Conservation (phyloP, 2,888 invertebrate genomes). For the Girardia tigrina region DNA sequence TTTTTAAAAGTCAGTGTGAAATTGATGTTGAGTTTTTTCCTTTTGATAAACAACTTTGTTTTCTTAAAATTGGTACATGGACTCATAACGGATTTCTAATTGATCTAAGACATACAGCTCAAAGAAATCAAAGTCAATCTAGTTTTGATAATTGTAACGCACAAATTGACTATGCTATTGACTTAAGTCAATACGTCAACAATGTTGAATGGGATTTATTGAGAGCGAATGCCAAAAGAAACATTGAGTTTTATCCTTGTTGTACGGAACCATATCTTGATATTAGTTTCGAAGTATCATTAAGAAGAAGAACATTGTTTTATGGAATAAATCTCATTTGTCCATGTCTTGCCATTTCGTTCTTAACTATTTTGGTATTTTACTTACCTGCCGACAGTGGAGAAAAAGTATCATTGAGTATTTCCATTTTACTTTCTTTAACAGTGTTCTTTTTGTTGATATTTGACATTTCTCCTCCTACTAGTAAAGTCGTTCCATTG, state of each 20-base stretch:
- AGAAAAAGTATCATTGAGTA: constrained; percentile 89
- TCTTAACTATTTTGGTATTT: constrained; percentile 81
- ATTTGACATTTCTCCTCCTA: constrained; percentile 82
- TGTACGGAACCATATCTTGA: constrained; percentile 41
- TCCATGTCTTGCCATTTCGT: constrained; percentile 70
- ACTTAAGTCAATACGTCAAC: constrained; percentile 35
- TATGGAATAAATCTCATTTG: constrained; percentile 59
- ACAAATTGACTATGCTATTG: constrained; percentile 37
- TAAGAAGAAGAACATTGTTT: constrained; percentile 77
- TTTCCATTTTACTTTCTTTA: constrained; percentile 82
- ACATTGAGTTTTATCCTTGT: constrained; percentile 39
- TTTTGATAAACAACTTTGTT: constrained; percentile 73
- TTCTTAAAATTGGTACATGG: constrained; percentile 80
- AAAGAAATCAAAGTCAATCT: constrained; percentile 29
- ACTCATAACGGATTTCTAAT: constrained; percentile 47
- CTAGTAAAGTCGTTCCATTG: constrained; percentile 61
- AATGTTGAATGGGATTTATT: constrained; percentile 37
- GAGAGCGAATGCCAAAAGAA: constrained; percentile 52
- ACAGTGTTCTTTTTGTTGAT: constrained; percentile 90
- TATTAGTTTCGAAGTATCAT: constrained; percentile 55
- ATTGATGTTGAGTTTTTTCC: constrained; percentile 87
- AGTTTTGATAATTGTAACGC: constrained; percentile 37
- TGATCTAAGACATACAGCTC: constrained; percentile 38
- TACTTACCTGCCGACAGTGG: constrained; percentile 88
- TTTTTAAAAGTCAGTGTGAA: constrained; percentile 51